Base-by-base conservation (phyloP, 2,113 vertebrate genomes). In the Amblyornis subalaris region DNA sequence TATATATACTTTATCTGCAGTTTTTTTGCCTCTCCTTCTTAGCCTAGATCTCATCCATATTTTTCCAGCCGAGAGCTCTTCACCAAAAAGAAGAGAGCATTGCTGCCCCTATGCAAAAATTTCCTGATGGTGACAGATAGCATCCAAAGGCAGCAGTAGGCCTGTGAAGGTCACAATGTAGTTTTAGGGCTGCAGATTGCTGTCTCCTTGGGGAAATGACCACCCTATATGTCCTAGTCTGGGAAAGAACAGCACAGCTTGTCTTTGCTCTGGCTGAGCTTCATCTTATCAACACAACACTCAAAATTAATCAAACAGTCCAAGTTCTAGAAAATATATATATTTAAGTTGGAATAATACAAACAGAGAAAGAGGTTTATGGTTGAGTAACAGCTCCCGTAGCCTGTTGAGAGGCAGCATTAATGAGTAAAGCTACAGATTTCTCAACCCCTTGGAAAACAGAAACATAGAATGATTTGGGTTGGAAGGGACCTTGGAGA, bases 241-340 rank as follows among this genome's bases (percentile, higher is more conserved):
- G 40, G 29, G 28, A 51, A 71, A 71, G 5, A 17, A 50, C 19
- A 67, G 21, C 9, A 67, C 4, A 47, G 9, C 3, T 40, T 47
- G 9, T 44, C 35, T 76, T 48, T 42, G 31, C 31, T 60, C 31
- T 82, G 20, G 12, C 19, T 18, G 21, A 81, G 36, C 11, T 62
- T 64, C 25, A 48, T 48, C 0, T 0, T 24, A 26, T n/a, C 28
- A 64, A 42, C 7, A 45, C 6, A 77, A 66, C 17, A 44, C 2
- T 42, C 4, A 1, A 44, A 77, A 67, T 14, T 0, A 40, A 73
- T 53, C 22, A 69, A 61, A 69, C 1, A 18, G 10, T 31, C 61
- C 4, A 48, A 24, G 9, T 65, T 76, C 38, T 65, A 51, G 31
- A 83, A 76, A 67, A 76, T 5, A 65, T 17, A 31, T 58, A 14